A percentile compares a stretch with the other conserved stretches of the same genome.
Evolutionary conservation across 2,113 vertebrate species (phyloP).

Genomic region (Nannospalax galili): DNA sequence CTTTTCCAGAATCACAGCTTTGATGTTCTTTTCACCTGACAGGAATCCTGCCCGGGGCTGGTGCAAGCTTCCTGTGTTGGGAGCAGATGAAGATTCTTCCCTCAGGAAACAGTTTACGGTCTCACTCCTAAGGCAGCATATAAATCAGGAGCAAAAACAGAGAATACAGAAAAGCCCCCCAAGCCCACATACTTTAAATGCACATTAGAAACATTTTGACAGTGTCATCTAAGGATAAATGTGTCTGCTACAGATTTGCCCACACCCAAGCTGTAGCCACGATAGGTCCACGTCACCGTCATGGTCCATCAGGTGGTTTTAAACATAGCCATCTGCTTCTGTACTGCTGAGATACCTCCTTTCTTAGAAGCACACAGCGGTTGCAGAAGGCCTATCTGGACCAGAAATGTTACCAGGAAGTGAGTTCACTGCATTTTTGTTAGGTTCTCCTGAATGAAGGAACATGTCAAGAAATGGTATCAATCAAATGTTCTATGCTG

Average conservation of each 20-base stretch:
- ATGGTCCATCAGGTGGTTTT: constrained; percentile 68
- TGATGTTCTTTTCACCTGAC: constrained; percentile 54
- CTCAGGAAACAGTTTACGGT: background rate
- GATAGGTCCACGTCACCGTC: constrained; percentile 51
- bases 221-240: constrained; percentile 70
- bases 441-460: background rate
- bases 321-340: constrained; percentile 76
- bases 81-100: background rate
- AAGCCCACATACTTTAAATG: constrained; percentile 49
- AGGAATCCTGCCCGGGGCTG: background rate
- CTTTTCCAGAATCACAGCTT: constrained; percentile 22
- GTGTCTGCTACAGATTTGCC: constrained; percentile 63
- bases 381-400: background rate
- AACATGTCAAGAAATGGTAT: background rate
- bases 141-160: constrained; percentile 31
- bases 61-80: background rate
- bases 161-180: constrained; percentile 6
- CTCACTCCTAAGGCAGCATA: background rate
- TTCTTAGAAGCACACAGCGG: constrained; percentile 30
- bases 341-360: constrained; percentile 66
- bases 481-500: background rate
- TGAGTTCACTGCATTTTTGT: background rate
- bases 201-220: constrained; percentile 69
- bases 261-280: background rate
- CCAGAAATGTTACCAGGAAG: background rate